Evolutionary conservation across 2,113 vertebrate genomes (phyloP).

Genomic region (Pelecanoides urinatrix): DNA sequence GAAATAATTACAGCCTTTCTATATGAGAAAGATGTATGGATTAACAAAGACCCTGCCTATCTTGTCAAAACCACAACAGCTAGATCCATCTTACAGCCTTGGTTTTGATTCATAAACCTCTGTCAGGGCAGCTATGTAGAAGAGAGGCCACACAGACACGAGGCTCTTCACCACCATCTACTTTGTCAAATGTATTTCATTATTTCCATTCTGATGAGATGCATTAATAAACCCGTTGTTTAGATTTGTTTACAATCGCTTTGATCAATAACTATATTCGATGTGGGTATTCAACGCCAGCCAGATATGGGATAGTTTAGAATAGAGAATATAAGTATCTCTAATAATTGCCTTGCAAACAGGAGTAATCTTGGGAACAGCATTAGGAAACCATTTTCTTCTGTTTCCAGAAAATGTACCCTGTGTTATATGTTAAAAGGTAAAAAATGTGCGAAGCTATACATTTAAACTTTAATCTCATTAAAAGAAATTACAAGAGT

Average conservation of each 20-base stretch:
- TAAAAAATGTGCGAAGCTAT: background rate
- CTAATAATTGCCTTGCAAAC: background rate
- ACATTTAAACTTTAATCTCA: background rate
- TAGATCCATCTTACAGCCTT: background rate
- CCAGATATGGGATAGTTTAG: background rate
- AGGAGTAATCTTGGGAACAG: background rate
- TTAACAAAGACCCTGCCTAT: background rate
- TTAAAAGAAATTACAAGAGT: background rate
- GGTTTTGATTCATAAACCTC: background rate
- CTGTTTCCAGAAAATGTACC: background rate
- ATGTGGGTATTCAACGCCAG: background rate
- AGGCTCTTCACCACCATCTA: background rate
- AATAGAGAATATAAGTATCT: background rate
- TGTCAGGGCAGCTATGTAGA: background rate
- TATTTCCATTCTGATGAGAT: background rate
- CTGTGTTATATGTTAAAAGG: background rate
- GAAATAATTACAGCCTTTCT: background rate
- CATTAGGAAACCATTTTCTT: background rate
- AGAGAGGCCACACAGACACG: background rate
- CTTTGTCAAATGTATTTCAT: background rate
- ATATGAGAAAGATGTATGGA: background rate
- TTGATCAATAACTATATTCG: background rate
- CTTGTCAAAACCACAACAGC: background rate
- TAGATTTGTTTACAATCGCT: background rate
- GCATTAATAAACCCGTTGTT: slow-evolving; percentile 7